Conservation (phyloP, 2,113 vertebrate genomes). For the Mystacornis crossleyi region DNA sequence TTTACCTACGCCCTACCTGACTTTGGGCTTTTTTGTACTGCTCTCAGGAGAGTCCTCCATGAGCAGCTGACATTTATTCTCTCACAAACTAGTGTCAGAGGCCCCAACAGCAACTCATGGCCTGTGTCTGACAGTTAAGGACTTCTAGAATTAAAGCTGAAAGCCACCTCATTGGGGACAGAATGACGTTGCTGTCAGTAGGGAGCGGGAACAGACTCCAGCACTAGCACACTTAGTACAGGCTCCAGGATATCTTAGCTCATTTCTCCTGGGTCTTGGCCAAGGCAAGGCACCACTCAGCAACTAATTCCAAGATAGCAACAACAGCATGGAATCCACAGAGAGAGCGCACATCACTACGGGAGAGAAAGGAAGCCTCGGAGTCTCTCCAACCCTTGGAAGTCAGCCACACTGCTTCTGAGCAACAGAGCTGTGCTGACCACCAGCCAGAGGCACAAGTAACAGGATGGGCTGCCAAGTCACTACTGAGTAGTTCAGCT, state of each 20-base stretch:
- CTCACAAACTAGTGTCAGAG: not conserved
- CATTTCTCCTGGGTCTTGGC: constrained; percentile 17
- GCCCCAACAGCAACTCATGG: not conserved
- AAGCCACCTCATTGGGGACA: not conserved
- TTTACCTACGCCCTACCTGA: not conserved
- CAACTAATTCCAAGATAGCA: constrained; percentile 58
- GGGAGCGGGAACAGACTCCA: not conserved
- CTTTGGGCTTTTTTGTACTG: not conserved
- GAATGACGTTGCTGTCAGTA: not conserved
- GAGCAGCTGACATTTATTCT: not conserved
- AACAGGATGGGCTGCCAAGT: constrained; percentile 29
- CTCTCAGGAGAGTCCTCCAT: not conserved
- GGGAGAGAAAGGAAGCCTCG: constrained; percentile 19
- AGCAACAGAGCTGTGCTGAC: constrained; percentile 28
- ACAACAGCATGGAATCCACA: not conserved
- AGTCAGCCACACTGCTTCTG: constrained; percentile 29
- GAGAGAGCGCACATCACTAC: not conserved
- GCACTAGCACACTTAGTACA: constrained; percentile 17
- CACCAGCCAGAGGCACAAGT: constrained; percentile 23
- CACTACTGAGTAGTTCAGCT: constrained; percentile 23
- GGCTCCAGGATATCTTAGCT: constrained; percentile 37
- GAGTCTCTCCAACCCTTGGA: constrained; percentile 53
- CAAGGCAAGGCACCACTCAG: constrained; percentile 44
- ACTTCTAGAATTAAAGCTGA: not conserved
- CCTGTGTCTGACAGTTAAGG: not conserved